Evolutionary conservation across 2,797 vertebrate genomes (phyloP).

Genomic region (Selene dorsalis): DNA sequence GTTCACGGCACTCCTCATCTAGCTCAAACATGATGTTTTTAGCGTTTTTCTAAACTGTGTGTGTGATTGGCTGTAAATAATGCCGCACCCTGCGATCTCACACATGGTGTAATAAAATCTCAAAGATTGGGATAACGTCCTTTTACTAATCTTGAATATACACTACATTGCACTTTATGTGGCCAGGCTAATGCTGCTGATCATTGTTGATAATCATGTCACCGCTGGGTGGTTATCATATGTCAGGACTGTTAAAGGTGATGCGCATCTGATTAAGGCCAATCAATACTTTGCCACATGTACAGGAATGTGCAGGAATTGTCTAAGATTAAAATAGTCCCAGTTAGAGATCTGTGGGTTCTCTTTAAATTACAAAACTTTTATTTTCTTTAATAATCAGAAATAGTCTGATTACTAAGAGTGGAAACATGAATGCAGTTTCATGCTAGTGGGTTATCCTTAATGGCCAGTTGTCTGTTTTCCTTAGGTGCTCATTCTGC

Average conservation of each 20-base stretch:
- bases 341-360: background rate
- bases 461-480: background rate
- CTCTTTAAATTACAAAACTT: background rate
- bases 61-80: no score
- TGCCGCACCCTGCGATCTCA: no score
- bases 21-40: constrained; percentile 22
- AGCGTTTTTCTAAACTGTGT: background rate
- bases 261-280: background rate
- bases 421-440: background rate
- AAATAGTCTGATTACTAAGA: background rate
- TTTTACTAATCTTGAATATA: background rate
- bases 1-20: constrained; percentile 3
- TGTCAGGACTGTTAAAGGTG: no score
- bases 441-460: background rate
- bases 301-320: background rate
- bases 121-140: no score
- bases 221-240: no score
- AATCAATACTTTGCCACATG: background rate
- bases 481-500: background rate
- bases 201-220: background rate
- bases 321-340: background rate
- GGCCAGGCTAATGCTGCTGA: background rate
- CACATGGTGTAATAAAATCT: no score
- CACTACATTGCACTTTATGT: background rate
- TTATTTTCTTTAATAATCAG: background rate